Conservation (phyloP, 2,797 vertebrate species). For the Parauchenoglanis ngamensis region DNA sequence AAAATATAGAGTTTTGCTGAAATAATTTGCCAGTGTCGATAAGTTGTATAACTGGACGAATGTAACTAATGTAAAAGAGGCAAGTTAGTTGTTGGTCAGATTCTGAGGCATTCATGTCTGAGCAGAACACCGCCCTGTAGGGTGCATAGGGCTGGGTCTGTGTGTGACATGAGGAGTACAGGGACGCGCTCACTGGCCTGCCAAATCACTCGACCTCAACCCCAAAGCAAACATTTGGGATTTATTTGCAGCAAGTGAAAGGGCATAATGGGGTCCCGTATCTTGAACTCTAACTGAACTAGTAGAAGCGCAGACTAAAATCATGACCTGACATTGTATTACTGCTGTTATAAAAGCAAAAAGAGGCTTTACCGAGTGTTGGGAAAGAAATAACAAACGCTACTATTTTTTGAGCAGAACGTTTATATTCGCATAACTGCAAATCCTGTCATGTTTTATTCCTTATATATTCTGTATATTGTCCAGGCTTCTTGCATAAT, state of each 20-base stretch:
- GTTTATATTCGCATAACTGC: neutral
- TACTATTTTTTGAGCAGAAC: neutral
- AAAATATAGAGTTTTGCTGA: neutral
- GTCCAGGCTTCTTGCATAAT: neutral
- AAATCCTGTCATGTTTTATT: neutral
- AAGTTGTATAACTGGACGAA: neutral
- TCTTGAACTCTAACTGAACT: neutral
- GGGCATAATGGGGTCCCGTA: neutral
- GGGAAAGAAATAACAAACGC: neutral
- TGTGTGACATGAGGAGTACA: neutral
- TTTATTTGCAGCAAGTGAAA: neutral
- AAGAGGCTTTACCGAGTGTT: neutral
- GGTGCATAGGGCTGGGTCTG: neutral
- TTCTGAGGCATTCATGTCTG: neutral
- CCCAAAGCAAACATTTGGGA: neutral
- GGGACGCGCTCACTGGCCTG: neutral
- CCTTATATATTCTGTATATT: neutral
- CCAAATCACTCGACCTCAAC: neutral
- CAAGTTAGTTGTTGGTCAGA: neutral
- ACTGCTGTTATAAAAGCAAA: neutral
- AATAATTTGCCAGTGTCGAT: neutral
- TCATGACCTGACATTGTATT: neutral
- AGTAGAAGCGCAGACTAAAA: neutral
- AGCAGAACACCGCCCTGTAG: neutral
- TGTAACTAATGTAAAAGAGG: neutral